Evolutionary conservation across 2,888 invertebrate species (phyloP), one percentile per base, ranked within the genome.

Genomic region (Euproctis similis): DNA sequence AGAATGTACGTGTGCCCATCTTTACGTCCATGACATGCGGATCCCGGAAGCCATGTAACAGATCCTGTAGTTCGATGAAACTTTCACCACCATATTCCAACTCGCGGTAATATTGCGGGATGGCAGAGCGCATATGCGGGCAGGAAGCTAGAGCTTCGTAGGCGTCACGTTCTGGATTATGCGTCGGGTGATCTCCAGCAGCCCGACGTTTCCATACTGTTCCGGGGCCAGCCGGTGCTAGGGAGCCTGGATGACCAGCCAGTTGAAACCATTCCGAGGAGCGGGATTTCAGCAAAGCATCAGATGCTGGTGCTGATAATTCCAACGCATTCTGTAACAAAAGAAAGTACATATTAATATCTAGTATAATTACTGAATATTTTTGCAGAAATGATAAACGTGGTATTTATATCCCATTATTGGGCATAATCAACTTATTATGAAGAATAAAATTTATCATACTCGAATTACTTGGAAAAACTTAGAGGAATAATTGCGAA

Each of bases 1-100:
- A 87, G 74, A 98, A 98, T 10, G 98, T 98, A 57, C 97, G 88
- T 2, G 93, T 94, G 22, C 98, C 98, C 89, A 98, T 94, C 85
- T 98, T 98, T 37, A 98, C 92, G 72, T 98, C 98, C 91, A 98
- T 97, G 1, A 98, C 96, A 60, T 93, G 92, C 0, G 97, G 97
- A 75, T 97, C 94, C 58, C 86, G 76, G 76, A 97, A 98, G 32
- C 94, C 94, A 54, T 94, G 92, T 12, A 97, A 82, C 10, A 98
- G 86, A 73, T 98, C 97, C 80, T 98, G 96, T 39, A 98, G 89
- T 75, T 98, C 97, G 58, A 98, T 96, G 76, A 96, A 98, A 44
- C 88, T 88, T 57, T 93, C 92, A 18, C 90, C 91, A 34, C 87
- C 87, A 66, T 92, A 92, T 46, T 92, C 90, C 23, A 92, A 90